Percentiles rank a stretch among this genome's conserved stretches.
These are phyloP conservation scores for Thysanoteuthis rhombus DNA, from an alignment of 2,888 invertebrate species.

Conservation along the genomic window DNA sequence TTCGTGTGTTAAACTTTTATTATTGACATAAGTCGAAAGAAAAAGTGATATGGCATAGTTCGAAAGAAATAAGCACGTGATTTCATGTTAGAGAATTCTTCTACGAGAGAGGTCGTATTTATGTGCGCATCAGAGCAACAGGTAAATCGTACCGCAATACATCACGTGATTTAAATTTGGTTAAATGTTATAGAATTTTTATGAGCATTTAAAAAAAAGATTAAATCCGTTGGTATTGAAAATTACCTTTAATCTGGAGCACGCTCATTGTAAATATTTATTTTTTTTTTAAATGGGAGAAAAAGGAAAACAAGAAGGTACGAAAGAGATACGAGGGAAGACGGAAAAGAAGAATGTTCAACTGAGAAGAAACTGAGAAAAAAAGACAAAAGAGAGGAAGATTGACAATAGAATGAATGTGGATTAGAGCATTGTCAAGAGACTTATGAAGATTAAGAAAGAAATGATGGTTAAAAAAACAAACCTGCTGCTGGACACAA, in stretches of 20 bases:
- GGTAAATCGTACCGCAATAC: not conserved
- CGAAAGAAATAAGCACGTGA: too few relatives aligned
- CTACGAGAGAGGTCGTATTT: not conserved
- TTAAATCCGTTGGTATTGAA: not conserved
- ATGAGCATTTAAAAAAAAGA: too few relatives aligned
- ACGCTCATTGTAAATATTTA: not conserved
- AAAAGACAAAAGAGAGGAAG: not conserved
- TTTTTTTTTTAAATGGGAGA: not conserved
- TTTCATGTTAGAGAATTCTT: too few relatives aligned
- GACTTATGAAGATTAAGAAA: not conserved
- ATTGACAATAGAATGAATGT: not conserved
- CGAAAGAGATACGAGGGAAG: not conserved
- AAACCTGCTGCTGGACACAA: too few relatives aligned
- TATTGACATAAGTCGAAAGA: too few relatives aligned
- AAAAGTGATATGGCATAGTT: too few relatives aligned
- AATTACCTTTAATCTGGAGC: not conserved
- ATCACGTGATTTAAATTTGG: not conserved
- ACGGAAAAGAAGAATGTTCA: too few relatives aligned
- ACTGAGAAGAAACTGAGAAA: not conserved
- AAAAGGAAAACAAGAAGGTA: not conserved
- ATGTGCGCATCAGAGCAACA: not conserved
- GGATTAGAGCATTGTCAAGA: too few relatives aligned
- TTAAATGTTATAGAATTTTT: too few relatives aligned
- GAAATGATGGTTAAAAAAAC: too few relatives aligned
- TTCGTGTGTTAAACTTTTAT: too few relatives aligned